Evolutionary conservation across 2,888 invertebrate species (phyloP), one percentile per base, ranked within the genome.

Genomic region (Cantharis rustica): DNA sequence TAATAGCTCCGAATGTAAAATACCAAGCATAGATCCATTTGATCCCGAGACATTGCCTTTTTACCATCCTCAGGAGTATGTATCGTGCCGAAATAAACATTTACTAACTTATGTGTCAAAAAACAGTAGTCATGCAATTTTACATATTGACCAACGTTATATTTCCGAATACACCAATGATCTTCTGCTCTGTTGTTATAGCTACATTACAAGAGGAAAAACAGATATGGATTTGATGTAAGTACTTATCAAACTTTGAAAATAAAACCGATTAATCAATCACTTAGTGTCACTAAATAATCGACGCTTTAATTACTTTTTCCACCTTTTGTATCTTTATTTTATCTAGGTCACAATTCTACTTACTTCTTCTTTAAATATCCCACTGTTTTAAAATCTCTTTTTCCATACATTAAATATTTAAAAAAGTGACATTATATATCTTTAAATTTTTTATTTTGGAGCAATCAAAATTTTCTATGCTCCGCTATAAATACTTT

Each of bases 101-200:
- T 75, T 82, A 3, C 63, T 83, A 17, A 84, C 81, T 9, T 83
- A 80, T 69, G 80, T 81, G 9, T 79, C 75, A 1, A 80, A 82
- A 15, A 27, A 80, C 47, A 80, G 83, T 72, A 80, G 81, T 68
- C 72, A 69, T 16, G 81, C 82, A 10, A 78, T 79, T 69, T 77
- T 85, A 16, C 81, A 83, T 68, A 77, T 85, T 7, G 80, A 79
- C 68, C 66, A 79, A 31, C 78, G 82, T 11, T 69, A 77, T 4
- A 16, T 82, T 26, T 69, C 75, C 9, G 71, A 80, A 61, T 82
- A 83, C 72, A 72, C 73, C 20, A 31, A 76, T 16, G 72, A 77
- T 68, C 72, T 79, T 2, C 69, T 86, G 7, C 77, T 69, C 13
- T 86, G 86, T 78, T 86, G 86, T 81, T 86, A 85, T 75, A 85